Evolutionary conservation across 2,113 vertebrate genomes (phyloP).

Genomic region (Sceloporus undulatus): DNA sequence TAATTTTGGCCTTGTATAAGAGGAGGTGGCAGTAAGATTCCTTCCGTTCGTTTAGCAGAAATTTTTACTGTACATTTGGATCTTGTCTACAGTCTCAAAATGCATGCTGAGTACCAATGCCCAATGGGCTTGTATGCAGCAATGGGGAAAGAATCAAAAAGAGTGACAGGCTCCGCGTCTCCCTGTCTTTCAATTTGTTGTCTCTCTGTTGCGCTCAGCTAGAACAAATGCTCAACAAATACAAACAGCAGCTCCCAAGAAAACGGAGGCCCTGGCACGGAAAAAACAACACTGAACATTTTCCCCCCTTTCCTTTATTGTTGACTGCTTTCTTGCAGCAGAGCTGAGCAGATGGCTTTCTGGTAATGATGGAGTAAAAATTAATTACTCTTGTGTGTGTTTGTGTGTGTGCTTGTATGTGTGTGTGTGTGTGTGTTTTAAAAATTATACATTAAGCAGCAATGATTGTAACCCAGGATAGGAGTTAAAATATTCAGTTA

Average conservation of each 20-base stretch:
- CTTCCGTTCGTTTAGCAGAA: too few relatives aligned
- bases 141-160: neutral
- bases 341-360: conserved; percentile 49
- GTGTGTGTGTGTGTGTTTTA: neutral
- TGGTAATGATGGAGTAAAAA: conserved; percentile 51
- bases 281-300: conserved; percentile 28
- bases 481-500: conserved; percentile 56
- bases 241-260: conserved; percentile 17
- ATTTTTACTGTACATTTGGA: neutral
- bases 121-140: neutral
- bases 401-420: neutral
- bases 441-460: conserved; percentile 36
- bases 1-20: too few relatives aligned
- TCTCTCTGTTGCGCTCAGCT: neutral
- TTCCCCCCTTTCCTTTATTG: conserved; percentile 40
- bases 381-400: conserved; percentile 39
- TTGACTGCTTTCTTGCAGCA: conserved; percentile 40
- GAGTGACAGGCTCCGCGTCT: fast-evolving
- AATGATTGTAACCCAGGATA: conserved; percentile 22
- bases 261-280: neutral
- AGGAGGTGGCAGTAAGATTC: too few relatives aligned
- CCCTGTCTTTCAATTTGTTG: conserved; percentile 3
- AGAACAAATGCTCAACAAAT: conserved; percentile 17
- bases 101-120: neutral
- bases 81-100: neutral